Evolutionary conservation across 2,113 vertebrate genomes (phyloP).

Genomic region (Catagonus wagneri): DNA sequence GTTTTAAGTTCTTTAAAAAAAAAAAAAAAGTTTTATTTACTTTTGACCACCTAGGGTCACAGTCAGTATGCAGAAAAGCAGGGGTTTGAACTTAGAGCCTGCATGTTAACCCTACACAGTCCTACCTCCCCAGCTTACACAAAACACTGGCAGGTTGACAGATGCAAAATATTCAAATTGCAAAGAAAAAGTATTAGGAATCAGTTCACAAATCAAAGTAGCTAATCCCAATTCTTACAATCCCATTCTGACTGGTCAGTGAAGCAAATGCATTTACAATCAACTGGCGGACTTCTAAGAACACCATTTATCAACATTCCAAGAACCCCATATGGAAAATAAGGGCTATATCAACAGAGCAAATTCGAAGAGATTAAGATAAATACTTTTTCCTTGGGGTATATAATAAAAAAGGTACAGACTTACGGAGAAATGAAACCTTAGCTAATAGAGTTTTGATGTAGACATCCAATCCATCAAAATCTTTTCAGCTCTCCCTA

Average conservation of each 20-base stretch:
- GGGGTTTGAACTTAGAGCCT: neutral
- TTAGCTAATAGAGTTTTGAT: neutral
- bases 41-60: neutral
- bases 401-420: neutral
- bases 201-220: neutral
- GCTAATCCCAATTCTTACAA: neutral
- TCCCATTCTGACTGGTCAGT: neutral
- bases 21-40: too few species aligned
- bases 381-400: neutral
- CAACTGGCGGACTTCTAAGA: neutral
- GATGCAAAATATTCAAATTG: neutral
- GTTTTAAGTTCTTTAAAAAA: neutral
- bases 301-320: conserved; percentile 29
- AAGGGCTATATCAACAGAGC: neutral
- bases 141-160: neutral
- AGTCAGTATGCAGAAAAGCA: neutral
- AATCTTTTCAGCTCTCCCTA: neutral
- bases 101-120: neutral
- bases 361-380: conserved; percentile 27
- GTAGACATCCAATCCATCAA: neutral
- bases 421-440: conserved; percentile 12
- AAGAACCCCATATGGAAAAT: neutral
- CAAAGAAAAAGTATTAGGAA: neutral
- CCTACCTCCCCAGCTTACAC: neutral
- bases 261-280: neutral